These are phyloP conservation scores for Coenobita brevimanus DNA, from an alignment of 1,140 invertebrate species.

Conservation along the genomic window DNA sequence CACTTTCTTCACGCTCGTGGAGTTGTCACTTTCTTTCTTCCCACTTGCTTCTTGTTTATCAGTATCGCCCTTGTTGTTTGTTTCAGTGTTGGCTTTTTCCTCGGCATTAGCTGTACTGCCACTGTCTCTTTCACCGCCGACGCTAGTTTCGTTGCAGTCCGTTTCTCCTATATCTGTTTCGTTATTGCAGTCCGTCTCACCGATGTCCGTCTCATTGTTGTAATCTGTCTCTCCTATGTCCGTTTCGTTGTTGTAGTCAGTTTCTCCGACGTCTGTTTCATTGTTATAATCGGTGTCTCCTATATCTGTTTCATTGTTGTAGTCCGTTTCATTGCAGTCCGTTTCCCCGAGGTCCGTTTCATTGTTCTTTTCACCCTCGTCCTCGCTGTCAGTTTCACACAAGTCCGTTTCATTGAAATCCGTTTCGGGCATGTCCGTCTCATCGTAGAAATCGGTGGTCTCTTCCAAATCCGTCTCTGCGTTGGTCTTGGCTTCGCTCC, in stretches of 20 bases:
- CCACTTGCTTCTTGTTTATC: slow-evolving; percentile 4
- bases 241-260: background rate
- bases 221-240: background rate
- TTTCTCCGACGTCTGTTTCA: background rate
- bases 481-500: background rate
- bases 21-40: background rate
- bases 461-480: background rate
- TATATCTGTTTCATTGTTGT: background rate
- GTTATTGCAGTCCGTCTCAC: slow-evolving; percentile 30
- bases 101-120: background rate
- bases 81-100: background rate
- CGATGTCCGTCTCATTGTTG: background rate
- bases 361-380: background rate
- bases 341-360: background rate
- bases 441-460: background rate
- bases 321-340: slow-evolving; percentile 12
- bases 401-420: slow-evolving; percentile 18
- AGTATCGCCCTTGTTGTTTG: slow-evolving; percentile 3
- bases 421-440: background rate
- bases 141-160: slow-evolving; percentile 17
- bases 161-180: slow-evolving; percentile 28
- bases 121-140: slow-evolving; percentile 11
- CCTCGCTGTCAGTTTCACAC: background rate
- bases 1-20: background rate
- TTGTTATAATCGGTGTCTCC: background rate